These are phyloP conservation scores for Pelodytes ibericus DNA, from an alignment of 2,797 vertebrate genomes.

Conservation along the genomic window DNA sequence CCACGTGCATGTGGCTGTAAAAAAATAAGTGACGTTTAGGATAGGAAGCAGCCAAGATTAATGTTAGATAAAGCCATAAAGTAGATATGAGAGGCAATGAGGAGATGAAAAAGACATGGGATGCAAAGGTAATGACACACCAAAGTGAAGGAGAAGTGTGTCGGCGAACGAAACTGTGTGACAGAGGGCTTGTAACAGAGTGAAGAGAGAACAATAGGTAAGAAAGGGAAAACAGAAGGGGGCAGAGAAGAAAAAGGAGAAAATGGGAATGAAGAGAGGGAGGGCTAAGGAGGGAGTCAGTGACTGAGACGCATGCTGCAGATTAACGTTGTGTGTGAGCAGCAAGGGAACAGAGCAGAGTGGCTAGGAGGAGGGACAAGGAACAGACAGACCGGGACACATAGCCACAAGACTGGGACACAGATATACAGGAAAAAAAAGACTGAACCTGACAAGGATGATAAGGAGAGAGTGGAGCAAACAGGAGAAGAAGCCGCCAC, in stretches of 20 bases:
- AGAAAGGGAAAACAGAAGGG: too few relatives aligned
- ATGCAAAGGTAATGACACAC: not conserved
- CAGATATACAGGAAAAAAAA: not conserved
- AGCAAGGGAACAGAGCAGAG: conserved; percentile 42
- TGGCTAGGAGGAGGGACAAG: conserved; percentile 35
- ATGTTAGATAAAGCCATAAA: too few relatives aligned
- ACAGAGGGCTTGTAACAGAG: not conserved
- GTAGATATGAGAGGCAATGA: not conserved
- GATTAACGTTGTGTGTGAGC: conserved; percentile 50
- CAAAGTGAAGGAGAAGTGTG: not conserved
- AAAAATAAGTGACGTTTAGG: too few relatives aligned
- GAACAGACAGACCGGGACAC: conserved; percentile 23
- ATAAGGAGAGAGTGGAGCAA: conserved; percentile 25
- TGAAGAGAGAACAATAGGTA: not conserved
- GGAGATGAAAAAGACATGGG: not conserved
- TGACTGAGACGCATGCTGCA: conserved; percentile 44
- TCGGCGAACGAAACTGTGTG: not conserved
- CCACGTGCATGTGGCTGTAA: too few relatives aligned
- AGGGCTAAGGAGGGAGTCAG: conserved; percentile 42
- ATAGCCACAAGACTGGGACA: conserved; percentile 4
- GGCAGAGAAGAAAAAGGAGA: not conserved
- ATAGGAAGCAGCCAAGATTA: too few relatives aligned
- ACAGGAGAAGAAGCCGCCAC: conserved; percentile 21
- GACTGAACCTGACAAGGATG: conserved; percentile 25
- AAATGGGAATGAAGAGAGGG: conserved; percentile 41